Evolutionary conservation across 1,140 invertebrate species (phyloP), one percentile per base, ranked within the genome.

Genomic region (Eubasilissa regina): DNA sequence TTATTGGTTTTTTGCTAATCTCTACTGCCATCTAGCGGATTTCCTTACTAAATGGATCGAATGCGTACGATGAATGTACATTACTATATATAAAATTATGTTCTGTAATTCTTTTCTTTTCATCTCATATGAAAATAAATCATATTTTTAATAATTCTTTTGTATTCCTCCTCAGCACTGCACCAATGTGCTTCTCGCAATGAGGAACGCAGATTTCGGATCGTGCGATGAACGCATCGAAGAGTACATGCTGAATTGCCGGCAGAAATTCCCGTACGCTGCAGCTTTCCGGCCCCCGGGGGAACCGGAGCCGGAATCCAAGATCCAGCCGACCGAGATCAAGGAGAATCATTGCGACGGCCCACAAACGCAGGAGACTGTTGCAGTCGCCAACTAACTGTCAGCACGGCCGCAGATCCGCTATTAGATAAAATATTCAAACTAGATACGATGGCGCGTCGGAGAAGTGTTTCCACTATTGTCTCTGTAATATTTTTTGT

Each of bases 131-230:
- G 25, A 35, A 6, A 35, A 35, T 35, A 3, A 35, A 35, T 35
- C 25, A 35, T 35, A 35, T 35, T 35, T 35, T 35, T 35, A 35
- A 35, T 35, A 35, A 21, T 62, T 35, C 10, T 64, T 1, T 19
- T 70, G n/a, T 53, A 19, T 74, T 89, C 89, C 13, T 35, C 25
- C 25, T 35, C 87, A 96, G 93, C 94, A 92, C 85, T 97, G 95
- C 87, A 92, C 92, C 73, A 92, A 93, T 80, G 93, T 97, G 19
- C 89, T 97, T 72, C 92, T 94, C 77, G 92, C 93, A 79, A 90
- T 97, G 84, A 91, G 91, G 79, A 92, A 92, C 73, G 95, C 94
- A 58, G 94, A 95, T 81, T 95, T 97, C 85, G 95, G 96, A 0
- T 87, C 89, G 44, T 94, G 93, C 85, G 93, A 94, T 56, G 11